Evolutionary conservation across 2,113 vertebrate genomes (phyloP).

Genomic region (Actenoides lindsayi): DNA sequence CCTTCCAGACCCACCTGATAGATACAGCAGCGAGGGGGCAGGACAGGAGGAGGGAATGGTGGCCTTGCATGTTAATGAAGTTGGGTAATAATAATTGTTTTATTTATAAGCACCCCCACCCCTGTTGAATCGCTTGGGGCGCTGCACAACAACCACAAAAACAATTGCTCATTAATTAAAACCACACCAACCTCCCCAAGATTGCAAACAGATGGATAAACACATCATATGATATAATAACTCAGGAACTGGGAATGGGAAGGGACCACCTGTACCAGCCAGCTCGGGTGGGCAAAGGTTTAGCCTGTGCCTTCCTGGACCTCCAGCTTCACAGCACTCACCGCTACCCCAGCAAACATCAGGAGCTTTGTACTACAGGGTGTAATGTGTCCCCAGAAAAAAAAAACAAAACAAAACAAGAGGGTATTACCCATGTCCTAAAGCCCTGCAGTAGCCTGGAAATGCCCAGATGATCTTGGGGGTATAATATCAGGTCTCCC

Average conservation of each 20-base stretch:
- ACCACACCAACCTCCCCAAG: conserved; percentile 37
- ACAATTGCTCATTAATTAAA: conserved; percentile 74
- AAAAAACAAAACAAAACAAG: not conserved
- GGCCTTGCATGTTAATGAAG: conserved; percentile 34
- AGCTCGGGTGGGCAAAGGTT: not conserved
- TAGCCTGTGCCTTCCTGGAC: not conserved
- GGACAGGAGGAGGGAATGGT: not conserved
- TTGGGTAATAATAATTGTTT: conserved; percentile 52
- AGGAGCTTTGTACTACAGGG: not conserved
- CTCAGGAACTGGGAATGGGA: conserved; percentile 20
- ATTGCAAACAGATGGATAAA: conserved; percentile 66
- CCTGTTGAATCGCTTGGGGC: conserved; percentile 33
- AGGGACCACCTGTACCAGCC: conserved; percentile 59
- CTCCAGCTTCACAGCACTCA: not conserved
- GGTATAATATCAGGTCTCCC: no score
- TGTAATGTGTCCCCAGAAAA: not conserved
- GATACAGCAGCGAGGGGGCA: not conserved
- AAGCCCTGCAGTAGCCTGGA: not conserved
- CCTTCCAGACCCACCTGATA: not conserved
- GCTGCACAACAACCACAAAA: conserved; percentile 58
- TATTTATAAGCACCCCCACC: conserved; percentile 67
- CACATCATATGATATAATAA: conserved; percentile 46
- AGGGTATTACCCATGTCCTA: not conserved
- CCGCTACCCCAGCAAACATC: not conserved
- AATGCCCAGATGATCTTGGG: not conserved